Percentiles rank a stretch among this genome's conserved stretches.
These are phyloP conservation scores for Prionailurus viverrinus DNA, from an alignment of 2,113 vertebrate genomes.

Conservation along the genomic window DNA sequence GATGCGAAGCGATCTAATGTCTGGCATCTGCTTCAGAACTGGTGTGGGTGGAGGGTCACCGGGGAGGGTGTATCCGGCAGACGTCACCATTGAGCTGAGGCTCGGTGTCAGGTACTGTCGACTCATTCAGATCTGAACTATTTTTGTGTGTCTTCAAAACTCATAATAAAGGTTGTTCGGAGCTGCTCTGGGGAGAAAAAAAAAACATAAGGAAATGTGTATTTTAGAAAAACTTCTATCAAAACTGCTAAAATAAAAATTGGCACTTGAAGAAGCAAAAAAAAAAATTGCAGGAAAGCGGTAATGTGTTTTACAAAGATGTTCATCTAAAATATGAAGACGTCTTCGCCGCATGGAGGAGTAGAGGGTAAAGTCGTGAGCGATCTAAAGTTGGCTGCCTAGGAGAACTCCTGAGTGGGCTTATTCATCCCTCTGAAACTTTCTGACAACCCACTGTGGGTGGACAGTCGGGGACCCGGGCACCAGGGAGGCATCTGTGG, in stretches of 20 bases:
- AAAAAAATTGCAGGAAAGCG: background rate
- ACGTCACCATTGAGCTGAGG: background rate
- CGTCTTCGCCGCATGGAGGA: background rate
- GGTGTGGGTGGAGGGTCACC: background rate
- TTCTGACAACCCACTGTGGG: background rate
- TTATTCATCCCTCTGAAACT: background rate
- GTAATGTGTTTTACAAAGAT: conserved; percentile 19
- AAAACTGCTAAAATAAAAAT: conserved; percentile 29
- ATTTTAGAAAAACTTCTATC: conserved; percentile 20
- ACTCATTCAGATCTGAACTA: background rate
- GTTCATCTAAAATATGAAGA: background rate
- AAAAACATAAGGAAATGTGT: background rate
- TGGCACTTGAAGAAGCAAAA: background rate
- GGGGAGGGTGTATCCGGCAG: background rate
- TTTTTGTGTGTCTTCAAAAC: background rate
- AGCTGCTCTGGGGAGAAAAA: background rate
- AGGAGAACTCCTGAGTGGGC: background rate
- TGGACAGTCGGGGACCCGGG: background rate
- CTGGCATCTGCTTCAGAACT: background rate
- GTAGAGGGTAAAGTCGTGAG: background rate
- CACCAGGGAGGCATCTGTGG: background rate
- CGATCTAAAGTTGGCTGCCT: background rate
- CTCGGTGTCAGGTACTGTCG: no score
- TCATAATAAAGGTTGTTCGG: background rate
- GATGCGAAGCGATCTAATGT: background rate